phyloP scores from a whole-genome alignment of 2,113 vertebrate species.

The Ovis canadensis region DNA sequence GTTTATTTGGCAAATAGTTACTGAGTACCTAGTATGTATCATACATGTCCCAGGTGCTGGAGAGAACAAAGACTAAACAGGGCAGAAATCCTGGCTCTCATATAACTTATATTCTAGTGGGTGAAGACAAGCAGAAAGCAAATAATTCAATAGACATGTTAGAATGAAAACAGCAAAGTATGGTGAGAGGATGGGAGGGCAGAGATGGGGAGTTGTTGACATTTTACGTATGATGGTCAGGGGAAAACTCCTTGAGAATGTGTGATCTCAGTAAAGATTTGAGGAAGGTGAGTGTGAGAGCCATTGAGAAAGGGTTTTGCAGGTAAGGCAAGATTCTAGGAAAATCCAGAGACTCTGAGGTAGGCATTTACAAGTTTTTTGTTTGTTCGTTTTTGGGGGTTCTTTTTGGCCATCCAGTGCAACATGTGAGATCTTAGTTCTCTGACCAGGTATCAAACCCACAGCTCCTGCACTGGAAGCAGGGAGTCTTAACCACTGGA shows the following conservation, averaged over 20 bases:
- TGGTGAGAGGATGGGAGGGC: not conserved
- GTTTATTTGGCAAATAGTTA: not conserved
- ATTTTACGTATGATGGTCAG: not conserved
- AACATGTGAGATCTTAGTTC: not conserved
- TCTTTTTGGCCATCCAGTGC: not conserved
- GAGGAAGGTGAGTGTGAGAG: not conserved
- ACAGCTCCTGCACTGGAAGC: not conserved
- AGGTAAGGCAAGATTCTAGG: not conserved
- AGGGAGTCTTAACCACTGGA: not conserved
- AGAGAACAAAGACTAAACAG: not conserved
- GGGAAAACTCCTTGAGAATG: not conserved
- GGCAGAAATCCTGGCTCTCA: not conserved
- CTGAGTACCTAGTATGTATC: not conserved
- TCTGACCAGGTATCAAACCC: not conserved
- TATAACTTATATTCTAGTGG: not conserved
- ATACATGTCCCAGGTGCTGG: not conserved
- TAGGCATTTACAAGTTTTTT: not conserved
- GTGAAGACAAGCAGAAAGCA: not conserved
- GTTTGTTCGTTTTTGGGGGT: not conserved
- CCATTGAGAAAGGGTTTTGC: not conserved
- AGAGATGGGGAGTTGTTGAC: not conserved
- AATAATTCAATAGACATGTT: not conserved
- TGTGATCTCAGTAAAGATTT: not conserved
- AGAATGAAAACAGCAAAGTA: not conserved
- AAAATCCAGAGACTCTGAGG: not conserved